Evolutionary conservation across 2,113 vertebrate species (phyloP), one percentile per base, ranked within the genome.

Genomic region (Passer domesticus): DNA sequence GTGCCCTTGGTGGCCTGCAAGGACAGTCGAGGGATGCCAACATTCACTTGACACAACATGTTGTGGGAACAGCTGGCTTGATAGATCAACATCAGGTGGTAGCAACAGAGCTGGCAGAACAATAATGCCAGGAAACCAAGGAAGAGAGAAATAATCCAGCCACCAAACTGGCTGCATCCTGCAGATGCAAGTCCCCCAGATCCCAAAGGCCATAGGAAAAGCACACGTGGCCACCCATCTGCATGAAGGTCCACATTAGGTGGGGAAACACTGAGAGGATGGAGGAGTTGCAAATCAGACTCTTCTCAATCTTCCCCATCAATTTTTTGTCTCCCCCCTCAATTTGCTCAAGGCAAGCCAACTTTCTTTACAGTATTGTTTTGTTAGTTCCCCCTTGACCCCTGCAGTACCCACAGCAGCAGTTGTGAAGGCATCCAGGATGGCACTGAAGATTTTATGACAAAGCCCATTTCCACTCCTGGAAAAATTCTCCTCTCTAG

Each of bases 401-500:
- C 69, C 28, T 20, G 6, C 59, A 68, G 70, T 55, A 67, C 80
- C 74, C 89, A 81, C 6, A 77, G 37, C 58, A 82, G 75, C 50
- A 72, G 49, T 5, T 46, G 44, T 6, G 2, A 86, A 80, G 43
- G 84, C 24, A 83, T 86, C 37, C 82, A 90, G 55, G 50, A 52
- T 62, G 35, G 73, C 1, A 27, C 0, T 63, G 47, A 79, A 37
- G 62, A 44, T 91, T 90, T 92, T 76, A 93, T 60, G 82, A 50
- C 56, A 84, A 95, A 83, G 35, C 16, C 19, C 24, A 39, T 90
- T 92, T 86, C 79, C 52, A 70, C 30, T 86, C 63, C 79, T 74
- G 67, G 77, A 88, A 95, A 80, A 89, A 86, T 68, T 74, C 58
- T 86, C 46, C 44, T 82, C 56, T 87, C 27, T 49, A 55, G 39